Percentiles rank a stretch among this genome's conserved stretches.
Evolutionary conservation across 2,797 vertebrate genomes (phyloP).

Genomic region (Lepilemur ruficaudatus): DNA sequence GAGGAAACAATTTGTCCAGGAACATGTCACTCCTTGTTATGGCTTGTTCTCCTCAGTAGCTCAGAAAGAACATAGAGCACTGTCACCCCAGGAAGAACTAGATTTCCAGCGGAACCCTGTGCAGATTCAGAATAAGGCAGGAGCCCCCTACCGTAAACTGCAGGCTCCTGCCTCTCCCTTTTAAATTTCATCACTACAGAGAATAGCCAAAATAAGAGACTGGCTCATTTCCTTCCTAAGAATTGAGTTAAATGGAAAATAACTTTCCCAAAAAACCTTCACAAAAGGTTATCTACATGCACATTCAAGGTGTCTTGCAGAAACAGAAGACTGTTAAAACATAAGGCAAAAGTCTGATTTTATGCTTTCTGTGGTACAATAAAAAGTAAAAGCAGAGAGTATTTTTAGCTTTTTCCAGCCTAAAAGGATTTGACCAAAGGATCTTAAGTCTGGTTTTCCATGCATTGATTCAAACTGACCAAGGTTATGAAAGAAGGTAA

Average conservation of each 20-base stretch:
- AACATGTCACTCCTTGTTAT: neutral
- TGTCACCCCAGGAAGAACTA: neutral
- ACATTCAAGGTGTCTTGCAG: neutral
- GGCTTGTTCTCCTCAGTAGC: neutral
- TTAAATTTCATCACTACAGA: neutral
- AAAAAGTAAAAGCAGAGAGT: constrained; percentile 27
- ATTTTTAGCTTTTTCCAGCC: constrained; percentile 58
- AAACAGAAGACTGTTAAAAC: constrained; percentile 41
- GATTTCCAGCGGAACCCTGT: neutral
- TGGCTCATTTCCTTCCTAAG: constrained; percentile 23
- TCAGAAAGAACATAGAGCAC: neutral
- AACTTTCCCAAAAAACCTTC: constrained; percentile 4
- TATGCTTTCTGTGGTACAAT: constrained; percentile 28
- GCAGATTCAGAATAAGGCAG: neutral
- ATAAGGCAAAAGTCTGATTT: neutral
- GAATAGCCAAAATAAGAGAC: neutral
- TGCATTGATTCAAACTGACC: constrained; percentile 48
- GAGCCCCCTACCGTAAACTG: neutral
- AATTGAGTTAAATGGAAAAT: constrained; percentile 30
- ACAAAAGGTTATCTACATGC: neutral
- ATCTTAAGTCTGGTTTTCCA: constrained; percentile 52
- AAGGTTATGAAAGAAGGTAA: constrained; percentile 42
- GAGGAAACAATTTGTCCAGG: neutral
- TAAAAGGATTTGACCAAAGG: constrained; percentile 53
- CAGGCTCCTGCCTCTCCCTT: neutral